Evolutionary conservation across 2,888 invertebrate species (phyloP), one percentile per base, ranked within the genome.

Genomic region (Tiliacea aurago): DNA sequence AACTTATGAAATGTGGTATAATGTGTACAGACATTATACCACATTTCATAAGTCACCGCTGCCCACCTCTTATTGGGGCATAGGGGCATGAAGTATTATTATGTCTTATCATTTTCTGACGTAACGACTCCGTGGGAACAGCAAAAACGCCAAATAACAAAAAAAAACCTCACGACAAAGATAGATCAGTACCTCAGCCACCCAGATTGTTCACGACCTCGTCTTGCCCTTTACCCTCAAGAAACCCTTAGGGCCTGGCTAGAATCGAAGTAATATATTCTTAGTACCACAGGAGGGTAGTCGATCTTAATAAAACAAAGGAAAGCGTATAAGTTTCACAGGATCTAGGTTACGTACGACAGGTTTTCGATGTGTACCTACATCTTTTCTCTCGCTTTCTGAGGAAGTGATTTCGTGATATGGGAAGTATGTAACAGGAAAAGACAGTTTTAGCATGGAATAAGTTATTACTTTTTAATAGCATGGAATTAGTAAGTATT

Each of bases 251-350:
- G 62, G 2, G 23, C 37, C 13, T 13, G 28, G 15, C 37, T 45
- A 47, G 28, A 28, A 41, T 47, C 18, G 41, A 45, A 37, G 51
- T 9, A 9, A 61, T 75, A 53, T 77, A 68, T 77, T 68, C 13
- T 62, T 68, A 55, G 68, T 37, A 28, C n/a, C 43, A 3, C 49
- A 11, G 10, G 45, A 58, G 49, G 18, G 18, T 37, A 62, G 51
- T 58, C 45, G 18, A 63, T 62, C 76, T 63, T 63, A 70, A 58
- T 78, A 78, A 47, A 63, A 43, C 47, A 41, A 67, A 51, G 18
- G n/a, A 28, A 20, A 37, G 6, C 11, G n/a, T 67, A 51, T 28
- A 28, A 18, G 4, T 20, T 53, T 23, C 13, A n/a, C 10, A 49
- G 43, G 11, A 51, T 65, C 20, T 49, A 20, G 62, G 62, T 43